Base-by-base conservation (phyloP, 2,888 invertebrate species). In the Tipula helvola region DNA sequence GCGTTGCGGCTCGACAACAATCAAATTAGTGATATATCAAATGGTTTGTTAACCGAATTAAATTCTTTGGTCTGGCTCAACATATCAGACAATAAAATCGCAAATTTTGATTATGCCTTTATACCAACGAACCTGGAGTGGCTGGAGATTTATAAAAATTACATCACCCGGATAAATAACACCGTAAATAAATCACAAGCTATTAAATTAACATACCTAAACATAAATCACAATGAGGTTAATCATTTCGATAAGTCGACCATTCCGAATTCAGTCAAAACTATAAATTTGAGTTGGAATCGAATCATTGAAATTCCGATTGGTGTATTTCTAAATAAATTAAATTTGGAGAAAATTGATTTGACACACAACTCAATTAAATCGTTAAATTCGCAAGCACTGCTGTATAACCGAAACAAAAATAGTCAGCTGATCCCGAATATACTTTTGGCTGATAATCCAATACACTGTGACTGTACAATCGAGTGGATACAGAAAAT, bases 401-500 rank as follows among this genome's bases (percentile, higher is more conserved):
- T 84, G 8, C 39, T 84, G 10, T 84, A 36, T 7, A 41, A 36
- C 5, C 39, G 39, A 36, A 84, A 41, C n/a, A 84, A 84, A 84
- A 84, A 84, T 5, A 84, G 36, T 7, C 36, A 84, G 16, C n/a
- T 36, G 13, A 28, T 71, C 10, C 96, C 96, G 13, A 94, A 95
- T 90, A 96, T 97, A 91, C 95, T 95, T 90, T 94, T 97, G 88
- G 95, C 95, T 85, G 94, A 94, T 89, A 97, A 97, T 92, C 96
- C 96, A 87, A 95, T 96, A 90, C 93, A 94, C 89, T 97, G 97
- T 91, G 96, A 96, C 91, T 97, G 97, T 91, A 95, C 94, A 89
- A 96, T 96, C 95, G 96, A 96, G 91, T 97, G 96, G 96, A 91
- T 96, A 89, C 94, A 95, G 89, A 93, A 95, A 90, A 95, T 96